phyloP scores from a whole-genome alignment of 2,113 vertebrate species.

The Callipepla squamata region DNA sequence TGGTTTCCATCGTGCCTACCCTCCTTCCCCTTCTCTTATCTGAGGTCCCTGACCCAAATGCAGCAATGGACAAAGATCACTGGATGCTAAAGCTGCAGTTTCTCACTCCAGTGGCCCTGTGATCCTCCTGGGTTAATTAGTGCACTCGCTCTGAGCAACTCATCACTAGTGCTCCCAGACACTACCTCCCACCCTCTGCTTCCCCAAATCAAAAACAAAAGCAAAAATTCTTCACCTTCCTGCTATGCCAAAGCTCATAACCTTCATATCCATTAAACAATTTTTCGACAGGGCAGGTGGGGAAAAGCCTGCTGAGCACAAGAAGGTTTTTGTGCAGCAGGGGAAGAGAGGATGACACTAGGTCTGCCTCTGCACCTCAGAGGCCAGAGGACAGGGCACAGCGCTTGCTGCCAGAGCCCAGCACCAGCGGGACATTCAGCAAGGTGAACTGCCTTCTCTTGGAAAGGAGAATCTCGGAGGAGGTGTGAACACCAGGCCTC shows the following conservation, averaged over 20 bases:
- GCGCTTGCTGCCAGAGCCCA: neutral
- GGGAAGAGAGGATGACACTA: neutral
- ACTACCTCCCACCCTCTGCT: conserved; percentile 18
- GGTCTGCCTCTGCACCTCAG: neutral
- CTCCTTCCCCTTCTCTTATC: conserved; percentile 65
- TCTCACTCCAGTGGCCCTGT: conserved; percentile 74
- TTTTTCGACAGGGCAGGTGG: neutral
- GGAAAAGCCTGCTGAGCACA: neutral
- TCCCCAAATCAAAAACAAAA: conserved; percentile 58
- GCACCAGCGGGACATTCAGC: neutral
- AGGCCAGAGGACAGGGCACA: neutral
- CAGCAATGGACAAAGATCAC: conserved; percentile 81
- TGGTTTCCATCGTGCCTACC: conserved; percentile 84
- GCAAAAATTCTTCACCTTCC: conserved; percentile 54
- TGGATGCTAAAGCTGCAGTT: conserved; percentile 79
- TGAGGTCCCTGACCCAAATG: conserved; percentile 83
- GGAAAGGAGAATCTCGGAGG: neutral
- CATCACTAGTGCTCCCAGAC: conserved; percentile 11
- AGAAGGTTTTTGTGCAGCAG: neutral
- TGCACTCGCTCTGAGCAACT: conserved; percentile 81
- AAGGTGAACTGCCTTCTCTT: neutral
- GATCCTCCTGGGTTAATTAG: conserved; percentile 87
- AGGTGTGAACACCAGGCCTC: neutral
- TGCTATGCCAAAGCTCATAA: conserved; percentile 47
- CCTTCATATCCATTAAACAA: conserved; percentile 16